Percentiles rank a stretch among this genome's conserved stretches.
phyloP scores from a whole-genome alignment of 1,140 invertebrate species.

The Monochamus saltuarius region DNA sequence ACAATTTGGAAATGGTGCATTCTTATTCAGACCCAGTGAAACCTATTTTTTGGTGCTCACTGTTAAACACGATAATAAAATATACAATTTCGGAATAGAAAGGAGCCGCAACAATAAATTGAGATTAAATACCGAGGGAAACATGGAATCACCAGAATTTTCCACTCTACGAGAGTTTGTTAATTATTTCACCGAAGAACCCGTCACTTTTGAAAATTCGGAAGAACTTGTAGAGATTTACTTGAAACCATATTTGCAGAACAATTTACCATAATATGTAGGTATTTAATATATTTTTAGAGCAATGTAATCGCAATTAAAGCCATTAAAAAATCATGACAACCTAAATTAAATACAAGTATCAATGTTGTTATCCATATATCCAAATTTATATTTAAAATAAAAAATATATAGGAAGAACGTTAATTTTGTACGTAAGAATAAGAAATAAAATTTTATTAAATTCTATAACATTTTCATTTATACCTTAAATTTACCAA shows the following conservation, averaged over 20 bases:
- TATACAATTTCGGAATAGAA: constrained; percentile 29
- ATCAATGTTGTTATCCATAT: no score
- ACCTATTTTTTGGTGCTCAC: constrained; percentile 23
- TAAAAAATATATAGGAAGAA: no score
- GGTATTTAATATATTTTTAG: no score
- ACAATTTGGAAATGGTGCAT: constrained; percentile 25
- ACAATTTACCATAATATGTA: no score
- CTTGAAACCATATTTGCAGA: not conserved
- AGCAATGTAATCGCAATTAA: no score
- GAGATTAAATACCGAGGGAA: constrained; percentile 11
- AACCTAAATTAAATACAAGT: no score
- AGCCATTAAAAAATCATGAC: no score
- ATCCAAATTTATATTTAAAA: no score
- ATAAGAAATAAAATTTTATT: no score
- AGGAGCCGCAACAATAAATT: constrained; percentile 12
- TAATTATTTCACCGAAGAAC: constrained; percentile 18
- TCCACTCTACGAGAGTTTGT: constrained; percentile 18
- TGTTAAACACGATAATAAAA: constrained; percentile 19
- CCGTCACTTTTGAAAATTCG: constrained; percentile 10
- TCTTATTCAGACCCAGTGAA: constrained; percentile 26
- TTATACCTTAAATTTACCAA: no score
- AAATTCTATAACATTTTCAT: no score
- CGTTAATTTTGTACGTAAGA: no score
- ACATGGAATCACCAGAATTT: constrained; percentile 20
- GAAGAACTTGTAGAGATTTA: constrained; percentile 6